phyloP scores from a whole-genome alignment of 2,113 vertebrate genomes.

The Ammospiza caudacuta region DNA sequence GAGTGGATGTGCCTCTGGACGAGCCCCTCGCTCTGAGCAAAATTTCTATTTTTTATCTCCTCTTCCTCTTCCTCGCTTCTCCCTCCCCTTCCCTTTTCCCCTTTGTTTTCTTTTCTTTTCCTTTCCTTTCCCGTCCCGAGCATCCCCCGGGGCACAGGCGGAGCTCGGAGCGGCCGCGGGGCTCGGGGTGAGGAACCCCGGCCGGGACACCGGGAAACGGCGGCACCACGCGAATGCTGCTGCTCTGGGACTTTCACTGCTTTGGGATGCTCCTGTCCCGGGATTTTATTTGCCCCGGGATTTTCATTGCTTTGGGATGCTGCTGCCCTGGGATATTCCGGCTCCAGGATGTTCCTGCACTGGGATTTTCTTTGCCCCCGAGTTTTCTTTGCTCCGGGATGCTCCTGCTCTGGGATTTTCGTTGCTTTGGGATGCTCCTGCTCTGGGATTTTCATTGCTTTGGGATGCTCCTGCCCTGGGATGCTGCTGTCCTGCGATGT shows the following conservation, averaged over 20 bases:
- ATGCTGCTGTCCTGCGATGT: neutral
- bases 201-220: neutral
- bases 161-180: too few species aligned
- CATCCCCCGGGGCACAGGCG: neutral
- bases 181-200: too few species aligned
- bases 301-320: rapidly evolving
- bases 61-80: too few species aligned
- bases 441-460: rapidly evolving
- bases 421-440: neutral
- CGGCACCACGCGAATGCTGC: too few species aligned
- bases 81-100: too few species aligned
- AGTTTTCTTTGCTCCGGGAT: neutral
- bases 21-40: neutral
- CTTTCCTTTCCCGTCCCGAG: neutral
- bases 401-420: neutral
- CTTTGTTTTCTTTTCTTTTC: neutral
- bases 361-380: too few species aligned
- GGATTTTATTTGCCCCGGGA: neutral
- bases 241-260: too few species aligned
- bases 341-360: rapidly evolving
- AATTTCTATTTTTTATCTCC: too few species aligned
- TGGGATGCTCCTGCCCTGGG: neutral
- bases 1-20: rapidly evolving
- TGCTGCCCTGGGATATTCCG: too few species aligned
- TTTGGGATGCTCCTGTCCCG: rapidly evolving